These are phyloP conservation scores for Parasteatoda lunata DNA, from an alignment of 2,888 invertebrate genomes.

Conservation along the genomic window DNA sequence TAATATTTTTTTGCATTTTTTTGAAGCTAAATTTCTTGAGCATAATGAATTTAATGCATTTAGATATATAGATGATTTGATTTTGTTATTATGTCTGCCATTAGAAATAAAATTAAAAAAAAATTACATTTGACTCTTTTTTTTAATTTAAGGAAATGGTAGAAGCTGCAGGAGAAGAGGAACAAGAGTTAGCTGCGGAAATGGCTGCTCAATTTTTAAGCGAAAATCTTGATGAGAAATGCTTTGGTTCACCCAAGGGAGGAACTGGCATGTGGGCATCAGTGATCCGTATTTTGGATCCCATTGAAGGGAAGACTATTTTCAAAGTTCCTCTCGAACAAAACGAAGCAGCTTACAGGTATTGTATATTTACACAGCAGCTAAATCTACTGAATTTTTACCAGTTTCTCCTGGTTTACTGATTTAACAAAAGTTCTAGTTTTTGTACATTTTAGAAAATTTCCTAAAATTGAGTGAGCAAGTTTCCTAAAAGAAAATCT, in stretches of 20 bases:
- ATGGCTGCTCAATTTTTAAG: constrained; percentile 97
- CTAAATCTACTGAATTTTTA: neutral
- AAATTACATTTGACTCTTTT: too few relatives aligned
- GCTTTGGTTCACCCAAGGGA: constrained; percentile 97
- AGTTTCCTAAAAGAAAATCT: neutral
- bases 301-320: constrained; percentile 85
- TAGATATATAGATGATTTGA: too few relatives aligned
- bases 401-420: too few relatives aligned
- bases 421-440: too few relatives aligned
- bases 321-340: constrained; percentile 89
- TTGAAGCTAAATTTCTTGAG: too few relatives aligned
- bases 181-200: constrained; percentile 95
- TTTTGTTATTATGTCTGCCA: too few relatives aligned
- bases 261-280: constrained; percentile 96
- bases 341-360: constrained; percentile 96
- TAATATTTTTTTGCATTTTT: too few relatives aligned
- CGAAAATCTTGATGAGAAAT: constrained; percentile 93
- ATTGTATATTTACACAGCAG: constrained; percentile 3
- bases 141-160: constrained; percentile 87
- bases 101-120: too few relatives aligned
- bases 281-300: constrained; percentile 88
- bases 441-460: too few relatives aligned
- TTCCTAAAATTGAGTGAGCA: neutral
- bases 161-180: constrained; percentile 96
- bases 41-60: too few relatives aligned